Conservation (phyloP, 1,140 invertebrate genomes). For the Tribolium madens region DNA sequence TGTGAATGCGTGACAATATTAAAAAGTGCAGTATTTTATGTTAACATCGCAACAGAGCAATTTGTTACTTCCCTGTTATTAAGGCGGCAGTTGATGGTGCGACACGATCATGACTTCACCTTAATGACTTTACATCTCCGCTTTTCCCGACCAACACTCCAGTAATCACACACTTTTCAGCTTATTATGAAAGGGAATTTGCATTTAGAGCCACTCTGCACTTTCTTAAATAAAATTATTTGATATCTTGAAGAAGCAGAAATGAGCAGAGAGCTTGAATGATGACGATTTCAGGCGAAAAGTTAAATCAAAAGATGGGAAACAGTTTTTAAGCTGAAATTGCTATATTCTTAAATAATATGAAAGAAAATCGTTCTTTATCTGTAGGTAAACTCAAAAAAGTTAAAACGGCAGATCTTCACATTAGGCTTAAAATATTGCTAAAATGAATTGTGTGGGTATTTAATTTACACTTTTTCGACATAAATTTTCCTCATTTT, state of each 20-base stretch:
- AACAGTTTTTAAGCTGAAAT: too few relatives aligned
- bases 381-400: background rate
- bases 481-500: background rate
- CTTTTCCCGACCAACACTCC: conserved; percentile 20
- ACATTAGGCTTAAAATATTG: background rate
- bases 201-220: conserved; percentile 25
- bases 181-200: conserved; percentile 34
- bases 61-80: conserved; percentile 52
- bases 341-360: too few relatives aligned
- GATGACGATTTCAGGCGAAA: background rate
- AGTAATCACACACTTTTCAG: conserved; percentile 38
- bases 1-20: conserved; percentile 16
- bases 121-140: conserved; percentile 50
- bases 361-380: too few relatives aligned
- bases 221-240: conserved; percentile 15
- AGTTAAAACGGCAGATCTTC: background rate
- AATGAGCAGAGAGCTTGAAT: background rate
- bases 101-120: conserved; percentile 45
- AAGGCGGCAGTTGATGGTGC: conserved; percentile 45
- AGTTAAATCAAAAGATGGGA: background rate
- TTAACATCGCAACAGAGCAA: conserved; percentile 43
- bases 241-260: background rate
- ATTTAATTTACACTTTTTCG: background rate
- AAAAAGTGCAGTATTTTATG: conserved; percentile 29
- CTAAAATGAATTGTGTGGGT: background rate